Evolutionary conservation across 2,113 vertebrate genomes (phyloP).

Genomic region (Orthonyx spaldingii): DNA sequence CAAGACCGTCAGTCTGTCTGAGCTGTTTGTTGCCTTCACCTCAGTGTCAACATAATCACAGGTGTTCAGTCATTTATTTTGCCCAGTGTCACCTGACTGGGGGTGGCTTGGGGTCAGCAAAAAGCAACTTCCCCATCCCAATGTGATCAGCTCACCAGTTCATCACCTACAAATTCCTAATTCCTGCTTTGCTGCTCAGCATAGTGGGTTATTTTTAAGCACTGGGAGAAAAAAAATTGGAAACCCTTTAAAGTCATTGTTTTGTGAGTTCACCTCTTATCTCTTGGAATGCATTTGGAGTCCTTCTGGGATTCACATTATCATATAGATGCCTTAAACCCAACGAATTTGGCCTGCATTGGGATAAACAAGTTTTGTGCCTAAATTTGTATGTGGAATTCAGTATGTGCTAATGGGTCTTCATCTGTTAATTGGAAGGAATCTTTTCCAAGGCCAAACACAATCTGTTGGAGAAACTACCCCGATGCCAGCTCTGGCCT

Average conservation of each 20-base stretch:
- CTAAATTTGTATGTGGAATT: not conserved
- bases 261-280: not conserved
- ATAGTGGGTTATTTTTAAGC: not conserved
- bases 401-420: not conserved
- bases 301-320: not conserved
- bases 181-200: not conserved
- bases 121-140: not conserved
- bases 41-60: not conserved
- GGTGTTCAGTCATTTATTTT: not conserved
- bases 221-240: not conserved
- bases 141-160: not conserved
- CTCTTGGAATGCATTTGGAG: not conserved
- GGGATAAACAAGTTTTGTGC: not conserved
- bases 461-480: not conserved
- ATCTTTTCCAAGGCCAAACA: not conserved
- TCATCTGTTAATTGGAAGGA: not conserved
- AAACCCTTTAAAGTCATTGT: not conserved
- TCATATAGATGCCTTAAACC: not conserved
- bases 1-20: not conserved
- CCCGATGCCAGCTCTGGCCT: not conserved
- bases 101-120: not conserved
- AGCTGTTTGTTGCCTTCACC: not conserved
- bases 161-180: not conserved
- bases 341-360: not conserved
- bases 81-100: not conserved